Conservation (phyloP, 35 echinoderm and acorn worm genomes). For the Ophioderma brevispina region DNA sequence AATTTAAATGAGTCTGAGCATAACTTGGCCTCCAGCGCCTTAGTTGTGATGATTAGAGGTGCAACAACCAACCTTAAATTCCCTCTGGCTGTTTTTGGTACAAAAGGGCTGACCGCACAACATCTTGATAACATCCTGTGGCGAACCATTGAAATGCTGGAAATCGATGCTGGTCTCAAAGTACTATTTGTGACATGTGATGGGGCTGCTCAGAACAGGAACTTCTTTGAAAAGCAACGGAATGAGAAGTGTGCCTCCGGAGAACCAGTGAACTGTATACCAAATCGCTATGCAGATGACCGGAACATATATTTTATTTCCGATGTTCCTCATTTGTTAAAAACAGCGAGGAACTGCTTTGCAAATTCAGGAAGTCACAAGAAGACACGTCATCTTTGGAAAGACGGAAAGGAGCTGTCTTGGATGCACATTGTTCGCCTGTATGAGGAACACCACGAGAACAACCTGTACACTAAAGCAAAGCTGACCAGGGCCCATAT, state of each 20-base stretch:
- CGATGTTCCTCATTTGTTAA: neutral
- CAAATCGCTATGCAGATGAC: neutral
- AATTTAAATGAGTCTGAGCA: neutral
- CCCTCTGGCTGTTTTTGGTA: slow-evolving; percentile 28
- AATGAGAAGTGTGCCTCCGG: neutral
- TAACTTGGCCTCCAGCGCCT: neutral
- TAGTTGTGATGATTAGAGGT: slow-evolving; percentile 27
- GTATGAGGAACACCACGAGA: neutral
- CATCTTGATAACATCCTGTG: neutral
- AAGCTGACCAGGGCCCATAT: neutral
- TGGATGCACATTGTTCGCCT: neutral
- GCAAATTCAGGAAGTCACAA: neutral
- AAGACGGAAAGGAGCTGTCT: neutral
- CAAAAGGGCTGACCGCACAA: neutral
- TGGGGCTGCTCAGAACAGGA: slow-evolving; percentile 10
- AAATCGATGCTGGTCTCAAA: slow-evolving; percentile 34
- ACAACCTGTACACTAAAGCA: neutral
- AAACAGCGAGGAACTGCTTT: neutral
- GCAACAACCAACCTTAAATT: neutral
- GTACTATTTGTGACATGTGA: slow-evolving; percentile 8
- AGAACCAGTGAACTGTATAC: neutral
- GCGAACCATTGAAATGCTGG: slow-evolving; percentile 23
- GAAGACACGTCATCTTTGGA: slow-evolving; percentile 18
- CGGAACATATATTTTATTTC: neutral
- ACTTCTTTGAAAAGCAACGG: slow-evolving; percentile 4